phyloP scores from a whole-genome alignment of 2,888 invertebrate genomes.

The Omphaloscelis lunosa region DNA sequence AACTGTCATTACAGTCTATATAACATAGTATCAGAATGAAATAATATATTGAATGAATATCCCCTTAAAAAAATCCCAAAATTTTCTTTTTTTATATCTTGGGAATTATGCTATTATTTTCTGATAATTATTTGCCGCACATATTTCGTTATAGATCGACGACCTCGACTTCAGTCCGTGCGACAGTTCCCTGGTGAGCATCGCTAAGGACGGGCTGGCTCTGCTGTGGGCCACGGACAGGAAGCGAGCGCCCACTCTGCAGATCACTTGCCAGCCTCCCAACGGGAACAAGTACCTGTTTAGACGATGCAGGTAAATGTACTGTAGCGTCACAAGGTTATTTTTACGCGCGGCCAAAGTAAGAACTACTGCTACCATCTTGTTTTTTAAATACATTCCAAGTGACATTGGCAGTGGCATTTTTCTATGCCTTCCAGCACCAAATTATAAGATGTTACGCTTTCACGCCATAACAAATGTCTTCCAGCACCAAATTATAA shows the following conservation, averaged over 20 bases:
- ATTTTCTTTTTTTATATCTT: background rate
- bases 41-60: background rate
- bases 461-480: too few relatives aligned
- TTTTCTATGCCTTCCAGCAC: too few relatives aligned
- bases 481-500: too few relatives aligned
- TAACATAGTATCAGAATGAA: background rate
- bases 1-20: background rate
- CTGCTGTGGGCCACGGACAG: slow-evolving; percentile 94
- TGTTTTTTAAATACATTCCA: background rate
- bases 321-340: background rate
- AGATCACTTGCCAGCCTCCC: slow-evolving; percentile 94
- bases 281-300: slow-evolving; percentile 95
- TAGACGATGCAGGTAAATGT: slow-evolving; percentile 93
- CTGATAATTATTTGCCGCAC: background rate
- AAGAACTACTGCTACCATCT: background rate
- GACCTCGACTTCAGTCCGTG: slow-evolving; percentile 97
- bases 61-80: background rate
- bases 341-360: background rate
- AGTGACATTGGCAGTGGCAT: too few relatives aligned
- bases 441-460: too few relatives aligned
- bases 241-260: slow-evolving; percentile 91
- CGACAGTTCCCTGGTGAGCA: slow-evolving; percentile 94
- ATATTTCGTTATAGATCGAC: slow-evolving; percentile 90
- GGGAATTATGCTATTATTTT: background rate
- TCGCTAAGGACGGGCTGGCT: slow-evolving; percentile 96